These are phyloP conservation scores for Philhelius pedissequus DNA, from an alignment of 2,888 invertebrate genomes.

Conservation along the genomic window DNA sequence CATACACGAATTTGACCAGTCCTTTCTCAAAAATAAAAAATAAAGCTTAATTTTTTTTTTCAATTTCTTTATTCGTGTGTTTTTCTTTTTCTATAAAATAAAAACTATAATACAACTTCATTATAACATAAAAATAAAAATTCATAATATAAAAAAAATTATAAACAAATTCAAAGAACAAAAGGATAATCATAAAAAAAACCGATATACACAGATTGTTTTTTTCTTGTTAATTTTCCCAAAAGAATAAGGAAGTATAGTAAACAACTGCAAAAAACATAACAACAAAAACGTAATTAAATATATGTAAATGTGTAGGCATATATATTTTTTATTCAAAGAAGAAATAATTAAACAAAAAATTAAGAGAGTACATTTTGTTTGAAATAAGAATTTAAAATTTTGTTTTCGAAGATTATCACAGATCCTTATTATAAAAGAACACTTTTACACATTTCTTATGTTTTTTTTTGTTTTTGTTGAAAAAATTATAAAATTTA, in stretches of 20 bases:
- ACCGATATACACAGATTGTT: background rate
- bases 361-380: background rate
- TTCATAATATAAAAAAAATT: constrained; percentile 13
- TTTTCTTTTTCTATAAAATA: constrained; percentile 57
- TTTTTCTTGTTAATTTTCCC: background rate
- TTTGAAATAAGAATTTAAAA: constrained; percentile 18
- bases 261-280: constrained; percentile 20
- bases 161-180: constrained; percentile 49
- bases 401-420: constrained; percentile 60
- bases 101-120: constrained; percentile 67
- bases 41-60: constrained; percentile 21
- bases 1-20: too few relatives aligned
- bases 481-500: background rate
- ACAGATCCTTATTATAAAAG: constrained; percentile 65
- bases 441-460: constrained; percentile 45
- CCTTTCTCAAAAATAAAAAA: too few relatives aligned
- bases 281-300: constrained; percentile 1
- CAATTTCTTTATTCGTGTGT: constrained; percentile 38
- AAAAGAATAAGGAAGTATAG: background rate
- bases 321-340: background rate
- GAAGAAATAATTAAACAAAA: background rate
- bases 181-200: constrained; percentile 48
- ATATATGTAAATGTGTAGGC: background rate
- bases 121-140: constrained; percentile 57
- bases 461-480: constrained; percentile 41